Base-by-base conservation (phyloP, 2,113 vertebrate genomes). In the Arizona elegans region DNA sequence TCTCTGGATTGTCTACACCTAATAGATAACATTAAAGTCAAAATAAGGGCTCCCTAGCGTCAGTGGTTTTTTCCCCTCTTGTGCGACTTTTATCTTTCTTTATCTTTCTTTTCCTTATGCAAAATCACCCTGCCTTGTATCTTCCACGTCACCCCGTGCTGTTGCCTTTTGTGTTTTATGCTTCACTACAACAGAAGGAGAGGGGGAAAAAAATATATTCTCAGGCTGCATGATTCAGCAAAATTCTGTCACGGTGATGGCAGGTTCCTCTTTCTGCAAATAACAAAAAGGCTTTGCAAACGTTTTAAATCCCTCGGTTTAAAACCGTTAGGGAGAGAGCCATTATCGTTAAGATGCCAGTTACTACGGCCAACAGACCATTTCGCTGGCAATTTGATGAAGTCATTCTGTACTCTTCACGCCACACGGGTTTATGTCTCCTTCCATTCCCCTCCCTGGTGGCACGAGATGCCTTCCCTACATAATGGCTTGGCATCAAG, bases 201-300 rank as follows among this genome's bases (percentile, higher is more conserved):
- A 23, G 93, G 52, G 52, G 9, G 52, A 21, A 47, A 90, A 26
- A 92, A 93, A 8, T 24, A 91, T 9, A 26, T 55, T 87, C 43
- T 94, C 91, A 95, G 91, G 70, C 94, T 56, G 11, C 5, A 93
- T 54, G 93, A 96, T 91, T 26, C 94, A 58, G 96, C 94, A 23
- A 91, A 56, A 24, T 24, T 0, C 26, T 1, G 21, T 8, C 13
- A 88, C 33, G 38, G 12, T 75, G 38, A 54, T 0, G 93, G 50
- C 91, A 90, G 5, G 52, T 43, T 92, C 21, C 87, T 13, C 52
- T 93, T 53, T 54, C 58, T 54, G 26, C 10, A 53, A 88, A 24
- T 21, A 23, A 33, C 38, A 81, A 38, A 89, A 52, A n/a, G 21
- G 56, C 43, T 8, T 5, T 24, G 52, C 87, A 47, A 50, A 19